phyloP scores from a whole-genome alignment of 2,113 vertebrate genomes.

The Arvicanthis niloticus region DNA sequence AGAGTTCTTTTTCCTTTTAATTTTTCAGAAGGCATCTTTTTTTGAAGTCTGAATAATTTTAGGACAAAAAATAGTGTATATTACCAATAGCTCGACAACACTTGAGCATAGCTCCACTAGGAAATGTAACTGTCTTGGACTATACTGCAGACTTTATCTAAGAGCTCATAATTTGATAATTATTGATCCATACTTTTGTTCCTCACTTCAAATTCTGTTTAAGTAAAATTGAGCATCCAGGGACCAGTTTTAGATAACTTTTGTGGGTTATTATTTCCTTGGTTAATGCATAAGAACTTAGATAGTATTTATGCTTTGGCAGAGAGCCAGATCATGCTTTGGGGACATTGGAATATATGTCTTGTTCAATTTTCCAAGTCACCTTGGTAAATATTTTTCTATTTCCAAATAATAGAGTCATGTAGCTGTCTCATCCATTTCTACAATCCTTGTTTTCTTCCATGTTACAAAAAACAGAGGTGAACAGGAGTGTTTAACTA shows the following conservation, averaged over 20 bases:
- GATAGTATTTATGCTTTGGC: background rate
- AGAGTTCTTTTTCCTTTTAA: background rate
- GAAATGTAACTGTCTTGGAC: background rate
- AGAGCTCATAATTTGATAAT: background rate
- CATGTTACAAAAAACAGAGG: background rate
- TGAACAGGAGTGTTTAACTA: background rate
- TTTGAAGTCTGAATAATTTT: background rate
- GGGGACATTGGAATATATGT: background rate
- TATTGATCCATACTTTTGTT: background rate
- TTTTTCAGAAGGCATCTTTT: background rate
- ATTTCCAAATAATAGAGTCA: background rate
- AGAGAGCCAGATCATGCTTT: conserved; percentile 3
- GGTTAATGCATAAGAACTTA: conserved; percentile 30
- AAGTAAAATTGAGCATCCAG: background rate
- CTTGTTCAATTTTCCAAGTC: background rate
- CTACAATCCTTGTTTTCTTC: background rate
- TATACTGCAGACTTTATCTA: background rate
- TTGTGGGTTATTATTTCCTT: background rate
- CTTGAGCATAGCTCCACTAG: background rate
- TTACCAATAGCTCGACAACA: background rate
- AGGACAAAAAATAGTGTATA: background rate
- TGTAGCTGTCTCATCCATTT: background rate
- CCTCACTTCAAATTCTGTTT: background rate
- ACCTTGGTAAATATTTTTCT: conserved; percentile 10
- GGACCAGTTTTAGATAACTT: background rate